Base-by-base conservation (phyloP, 2,113 vertebrate genomes). In the Pluvialis apricaria region DNA sequence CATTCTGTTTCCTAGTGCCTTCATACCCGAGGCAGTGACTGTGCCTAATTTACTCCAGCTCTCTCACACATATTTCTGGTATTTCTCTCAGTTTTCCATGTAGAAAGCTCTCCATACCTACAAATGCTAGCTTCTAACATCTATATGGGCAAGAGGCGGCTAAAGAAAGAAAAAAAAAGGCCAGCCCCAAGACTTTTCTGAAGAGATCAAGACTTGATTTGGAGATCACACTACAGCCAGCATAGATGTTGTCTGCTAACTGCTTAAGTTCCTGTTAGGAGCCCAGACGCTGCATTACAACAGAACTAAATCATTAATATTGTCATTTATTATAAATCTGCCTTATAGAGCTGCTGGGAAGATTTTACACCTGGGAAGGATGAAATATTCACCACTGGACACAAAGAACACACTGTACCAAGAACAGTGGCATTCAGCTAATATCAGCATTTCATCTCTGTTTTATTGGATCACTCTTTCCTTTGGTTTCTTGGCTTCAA, bases 331-430 rank as follows among this genome's bases (percentile, higher is more conserved):
- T 93, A 90, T 73, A 84, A 77, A 94, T 86, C 69, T 94, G 72
- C 64, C 42, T 91, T 83, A 80, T 5, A 82, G 91, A 52, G 58
- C 65, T 92, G 65, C 86, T 94, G 91, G 79, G 72, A 95, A 96
- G 82, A 69, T 82, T 96, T 96, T 95, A 90, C 94, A 96, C 94
- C 75, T 88, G 94, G 88, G 96, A 93, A 86, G 51, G 55, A 95
- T 94, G 92, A 94, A 78, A 96, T 91, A 94, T 88, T 95, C 86
- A 78, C 94, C 21, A 16, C 75, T 82, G 94, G 94, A 93, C 85
- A 94, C 87, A 90, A 94, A 93, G 91, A 93, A 92, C 14, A 0
- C 52, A 36, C 55, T 79, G 78, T 80, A 92, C 86, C 60, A 95
- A 94, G 94, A 93, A 54, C 68, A 93, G 76, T 51, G 65, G 77